Evolutionary conservation across 2,888 invertebrate genomes (phyloP).

Genomic region (Andrena haemorrhoa): DNA sequence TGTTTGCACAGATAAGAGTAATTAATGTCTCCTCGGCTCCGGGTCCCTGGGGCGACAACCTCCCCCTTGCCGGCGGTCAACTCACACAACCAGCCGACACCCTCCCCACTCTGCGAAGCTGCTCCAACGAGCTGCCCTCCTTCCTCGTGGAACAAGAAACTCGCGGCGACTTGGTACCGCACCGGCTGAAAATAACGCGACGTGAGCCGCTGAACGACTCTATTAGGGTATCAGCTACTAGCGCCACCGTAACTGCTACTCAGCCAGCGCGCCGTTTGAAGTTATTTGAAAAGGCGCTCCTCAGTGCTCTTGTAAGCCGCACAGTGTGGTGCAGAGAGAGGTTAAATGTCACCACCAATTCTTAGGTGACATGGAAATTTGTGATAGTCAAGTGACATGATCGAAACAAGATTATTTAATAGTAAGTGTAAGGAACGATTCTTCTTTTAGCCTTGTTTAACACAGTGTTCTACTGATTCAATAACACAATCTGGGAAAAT

Average conservation of each 20-base stretch:
- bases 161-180: neutral
- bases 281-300: neutral
- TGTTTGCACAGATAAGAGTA: conserved; percentile 81
- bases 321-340: too few relatives aligned
- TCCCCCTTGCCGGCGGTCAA: conserved; percentile 26
- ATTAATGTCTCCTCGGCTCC: conserved; percentile 76
- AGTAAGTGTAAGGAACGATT: too few relatives aligned
- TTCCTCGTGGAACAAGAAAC: conserved; percentile 23
- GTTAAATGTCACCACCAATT: too few relatives aligned
- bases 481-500: too few relatives aligned
- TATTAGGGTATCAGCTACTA: neutral
- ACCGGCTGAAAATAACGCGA: conserved; percentile 14
- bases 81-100: conserved; percentile 6
- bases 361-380: too few relatives aligned
- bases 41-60: conserved; percentile 48
- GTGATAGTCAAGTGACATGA: too few relatives aligned
- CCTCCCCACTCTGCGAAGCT: neutral
- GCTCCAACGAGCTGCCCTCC: conserved; percentile 18
- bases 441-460: too few relatives aligned
- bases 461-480: too few relatives aligned
- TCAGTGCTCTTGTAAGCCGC: neutral
- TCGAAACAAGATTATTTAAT: too few relatives aligned
- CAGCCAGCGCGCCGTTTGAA: neutral
- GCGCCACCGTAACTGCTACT: neutral
- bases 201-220: conserved; percentile 20